phyloP scores from a whole-genome alignment of 2,113 vertebrate genomes.

The Mellivora capensis region DNA sequence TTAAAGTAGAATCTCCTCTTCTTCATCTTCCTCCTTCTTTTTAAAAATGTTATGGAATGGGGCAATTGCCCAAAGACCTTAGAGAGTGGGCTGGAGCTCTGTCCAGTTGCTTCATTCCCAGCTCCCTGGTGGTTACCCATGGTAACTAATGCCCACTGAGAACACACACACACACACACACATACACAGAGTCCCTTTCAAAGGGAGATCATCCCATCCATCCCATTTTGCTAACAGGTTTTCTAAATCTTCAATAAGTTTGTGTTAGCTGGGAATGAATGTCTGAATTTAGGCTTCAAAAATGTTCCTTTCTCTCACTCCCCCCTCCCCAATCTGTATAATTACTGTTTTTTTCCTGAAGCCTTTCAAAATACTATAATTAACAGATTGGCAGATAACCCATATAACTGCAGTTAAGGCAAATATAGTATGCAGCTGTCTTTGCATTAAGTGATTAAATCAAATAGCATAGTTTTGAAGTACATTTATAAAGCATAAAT shows the following conservation, averaged over 20 bases:
- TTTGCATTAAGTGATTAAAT: slow-evolving; percentile 78
- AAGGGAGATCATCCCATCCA: neutral
- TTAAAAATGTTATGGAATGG: neutral
- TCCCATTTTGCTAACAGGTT: slow-evolving; percentile 56
- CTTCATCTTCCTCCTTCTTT: neutral
- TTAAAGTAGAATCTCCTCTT: neutral
- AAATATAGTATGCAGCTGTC: slow-evolving; percentile 75
- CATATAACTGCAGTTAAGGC: slow-evolving; percentile 69
- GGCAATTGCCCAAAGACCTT: neutral
- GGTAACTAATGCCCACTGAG: neutral
- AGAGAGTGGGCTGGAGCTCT: neutral
- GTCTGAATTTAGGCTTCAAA: slow-evolving; percentile 69
- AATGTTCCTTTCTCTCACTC: neutral
- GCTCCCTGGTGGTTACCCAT: neutral
- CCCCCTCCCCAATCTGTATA: slow-evolving; percentile 60
- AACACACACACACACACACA: neutral
- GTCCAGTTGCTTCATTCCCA: neutral
- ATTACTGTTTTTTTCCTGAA: slow-evolving; percentile 69
- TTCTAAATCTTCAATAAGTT: slow-evolving; percentile 52
- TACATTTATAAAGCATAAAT: slow-evolving; percentile 78
- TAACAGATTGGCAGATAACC: slow-evolving; percentile 78
- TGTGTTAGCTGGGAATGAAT: slow-evolving; percentile 65
- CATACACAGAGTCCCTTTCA: neutral
- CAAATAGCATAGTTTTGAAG: slow-evolving; percentile 77
- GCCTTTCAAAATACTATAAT: slow-evolving; percentile 76